Conservation (phyloP, 2,113 vertebrate genomes). For the Passer montanus region DNA sequence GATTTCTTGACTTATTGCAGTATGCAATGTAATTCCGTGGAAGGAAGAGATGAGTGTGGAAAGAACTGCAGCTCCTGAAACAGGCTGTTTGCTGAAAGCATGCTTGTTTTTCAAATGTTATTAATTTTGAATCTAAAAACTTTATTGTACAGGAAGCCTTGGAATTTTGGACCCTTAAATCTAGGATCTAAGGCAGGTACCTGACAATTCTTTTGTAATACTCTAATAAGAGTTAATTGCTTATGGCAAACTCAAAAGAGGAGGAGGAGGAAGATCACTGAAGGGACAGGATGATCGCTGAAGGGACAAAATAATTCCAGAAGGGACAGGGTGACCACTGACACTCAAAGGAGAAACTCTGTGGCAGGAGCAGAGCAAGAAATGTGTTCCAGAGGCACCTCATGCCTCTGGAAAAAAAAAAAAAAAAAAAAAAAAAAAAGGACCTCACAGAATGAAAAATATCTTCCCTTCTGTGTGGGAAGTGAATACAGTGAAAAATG, state of each 20-base stretch:
- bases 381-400: background rate
- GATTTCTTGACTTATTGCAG: background rate
- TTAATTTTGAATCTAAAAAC: background rate
- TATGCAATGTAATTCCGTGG: background rate
- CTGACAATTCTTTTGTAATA: background rate
- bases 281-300: background rate
- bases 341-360: background rate
- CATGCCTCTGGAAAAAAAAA: background rate
- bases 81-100: background rate
- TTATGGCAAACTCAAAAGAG: background rate
- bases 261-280: background rate
- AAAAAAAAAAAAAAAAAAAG: background rate
- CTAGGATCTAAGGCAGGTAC: background rate
- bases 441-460: background rate
- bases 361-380: background rate
- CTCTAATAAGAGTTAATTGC: background rate
- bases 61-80: background rate
- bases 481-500: slow-evolving; percentile 23
- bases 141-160: background rate
- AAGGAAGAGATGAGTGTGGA: background rate
- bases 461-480: background rate
- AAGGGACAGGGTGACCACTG: background rate
- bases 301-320: background rate
- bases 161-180: background rate
- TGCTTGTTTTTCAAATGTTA: background rate